These are phyloP conservation scores for Bujurquina vittata DNA, from an alignment of 2,113 vertebrate species.

Conservation along the genomic window DNA sequence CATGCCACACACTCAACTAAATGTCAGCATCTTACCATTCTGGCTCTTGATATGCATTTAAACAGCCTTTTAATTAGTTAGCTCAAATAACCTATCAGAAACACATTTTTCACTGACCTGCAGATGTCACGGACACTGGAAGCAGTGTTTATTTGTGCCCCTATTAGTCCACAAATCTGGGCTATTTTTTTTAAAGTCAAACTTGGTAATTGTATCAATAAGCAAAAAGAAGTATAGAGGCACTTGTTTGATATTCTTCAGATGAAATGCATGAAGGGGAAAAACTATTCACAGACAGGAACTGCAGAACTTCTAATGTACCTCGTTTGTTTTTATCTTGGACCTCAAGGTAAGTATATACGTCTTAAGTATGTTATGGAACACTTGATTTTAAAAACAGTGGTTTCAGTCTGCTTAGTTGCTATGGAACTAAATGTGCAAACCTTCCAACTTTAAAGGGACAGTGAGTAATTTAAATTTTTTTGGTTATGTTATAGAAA, in stretches of 20 bases:
- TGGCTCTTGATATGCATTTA: slow-evolving; percentile 58
- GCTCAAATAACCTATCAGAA: slow-evolving; percentile 11
- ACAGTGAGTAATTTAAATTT: neutral
- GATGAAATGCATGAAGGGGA: neutral
- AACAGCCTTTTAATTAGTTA: slow-evolving; percentile 62
- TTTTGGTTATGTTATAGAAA: no score
- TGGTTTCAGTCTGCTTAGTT: neutral
- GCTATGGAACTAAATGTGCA: neutral
- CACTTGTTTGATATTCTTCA: neutral
- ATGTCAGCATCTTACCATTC: slow-evolving; percentile 43
- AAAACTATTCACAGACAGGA: neutral
- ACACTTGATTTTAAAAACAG: neutral
- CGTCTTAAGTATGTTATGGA: neutral
- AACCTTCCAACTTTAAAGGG: neutral
- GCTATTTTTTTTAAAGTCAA: neutral
- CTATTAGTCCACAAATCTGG: neutral
- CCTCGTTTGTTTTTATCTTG: neutral
- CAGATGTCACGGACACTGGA: slow-evolving; percentile 8
- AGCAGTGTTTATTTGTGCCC: neutral
- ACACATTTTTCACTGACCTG: neutral
- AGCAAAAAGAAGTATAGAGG: neutral
- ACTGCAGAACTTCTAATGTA: neutral
- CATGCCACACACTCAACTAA: neutral
- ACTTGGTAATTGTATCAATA: neutral
- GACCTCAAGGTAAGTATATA: neutral